Conservation (phyloP, 37 sponge, comb jelly and placozoan species). For the Tethya wilhelma region DNA sequence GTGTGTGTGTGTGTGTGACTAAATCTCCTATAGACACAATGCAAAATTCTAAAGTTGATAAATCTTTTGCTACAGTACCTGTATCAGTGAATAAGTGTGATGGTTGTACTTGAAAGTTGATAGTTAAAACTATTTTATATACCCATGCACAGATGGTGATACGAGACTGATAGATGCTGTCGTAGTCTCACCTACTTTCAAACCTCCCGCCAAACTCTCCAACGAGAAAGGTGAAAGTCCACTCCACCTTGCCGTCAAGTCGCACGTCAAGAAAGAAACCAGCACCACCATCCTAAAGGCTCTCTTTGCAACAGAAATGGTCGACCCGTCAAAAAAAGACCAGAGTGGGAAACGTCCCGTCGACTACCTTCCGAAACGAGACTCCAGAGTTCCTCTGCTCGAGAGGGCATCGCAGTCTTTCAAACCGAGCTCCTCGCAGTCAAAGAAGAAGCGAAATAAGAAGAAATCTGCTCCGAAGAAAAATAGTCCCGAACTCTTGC, state of each 20-base stretch:
- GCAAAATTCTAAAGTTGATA: background rate
- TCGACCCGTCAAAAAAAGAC: constrained; percentile 54
- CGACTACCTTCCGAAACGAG: constrained; percentile 25
- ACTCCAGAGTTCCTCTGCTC: background rate
- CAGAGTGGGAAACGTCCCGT: constrained; percentile 19
- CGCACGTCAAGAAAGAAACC: constrained; percentile 28
- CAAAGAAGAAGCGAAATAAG: constrained; percentile 22
- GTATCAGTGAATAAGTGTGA: background rate
- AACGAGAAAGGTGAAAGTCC: constrained; percentile 54
- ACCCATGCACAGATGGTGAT: constrained; percentile 45
- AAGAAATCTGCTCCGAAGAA: background rate
- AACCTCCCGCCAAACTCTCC: background rate
- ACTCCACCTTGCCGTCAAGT: constrained; percentile 48
- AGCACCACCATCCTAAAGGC: constrained; percentile 14
- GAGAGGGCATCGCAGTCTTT: background rate
- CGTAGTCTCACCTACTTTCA: constrained; percentile 1
- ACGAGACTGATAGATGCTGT: constrained; percentile 23
- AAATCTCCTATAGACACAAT: background rate
- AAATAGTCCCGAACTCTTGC: background rate
- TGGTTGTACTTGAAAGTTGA: too few species aligned
- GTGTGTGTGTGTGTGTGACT: background rate
- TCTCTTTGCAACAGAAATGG: background rate
- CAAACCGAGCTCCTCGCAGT: background rate
- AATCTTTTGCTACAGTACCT: background rate
- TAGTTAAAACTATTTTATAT: too few species aligned